These are phyloP conservation scores for Carcharodon carcharias DNA, from an alignment of 2,797 vertebrate species.

Conservation along the genomic window DNA sequence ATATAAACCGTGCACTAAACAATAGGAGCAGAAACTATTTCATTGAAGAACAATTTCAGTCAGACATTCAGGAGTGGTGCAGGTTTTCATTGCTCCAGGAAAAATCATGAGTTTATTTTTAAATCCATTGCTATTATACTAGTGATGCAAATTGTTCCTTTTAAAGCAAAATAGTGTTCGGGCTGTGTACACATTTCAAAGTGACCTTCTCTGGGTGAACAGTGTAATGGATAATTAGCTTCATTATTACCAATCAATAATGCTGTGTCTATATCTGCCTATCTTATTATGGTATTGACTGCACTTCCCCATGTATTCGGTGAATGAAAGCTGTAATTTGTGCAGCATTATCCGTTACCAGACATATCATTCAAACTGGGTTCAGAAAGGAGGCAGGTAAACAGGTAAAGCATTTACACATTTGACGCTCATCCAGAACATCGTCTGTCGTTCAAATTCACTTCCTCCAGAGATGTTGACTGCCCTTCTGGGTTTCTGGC, in stretches of 20 bases:
- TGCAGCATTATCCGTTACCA: not conserved
- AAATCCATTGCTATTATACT: not conserved
- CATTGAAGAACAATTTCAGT: not conserved
- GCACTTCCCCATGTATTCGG: not conserved
- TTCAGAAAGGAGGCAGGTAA: not conserved
- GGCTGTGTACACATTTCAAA: slow-evolving; percentile 42
- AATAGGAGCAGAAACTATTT: not conserved
- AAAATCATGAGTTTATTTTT: not conserved
- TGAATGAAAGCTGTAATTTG: slow-evolving; percentile 28
- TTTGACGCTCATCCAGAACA: not conserved
- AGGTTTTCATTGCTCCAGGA: too few relatives aligned
- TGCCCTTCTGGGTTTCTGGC: not conserved
- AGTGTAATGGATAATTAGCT: slow-evolving; percentile 51
- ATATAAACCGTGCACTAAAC: not conserved
- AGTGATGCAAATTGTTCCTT: slow-evolving; percentile 44
- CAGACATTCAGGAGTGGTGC: not conserved
- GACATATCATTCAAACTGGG: not conserved
- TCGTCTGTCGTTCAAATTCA: not conserved
- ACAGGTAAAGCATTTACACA: not conserved
- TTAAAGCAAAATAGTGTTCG: slow-evolving; percentile 41
- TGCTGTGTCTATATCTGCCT: not conserved
- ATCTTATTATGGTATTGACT: slow-evolving; percentile 33
- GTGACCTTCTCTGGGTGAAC: slow-evolving; percentile 50
- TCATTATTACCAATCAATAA: slow-evolving; percentile 46
- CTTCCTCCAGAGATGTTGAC: slow-evolving; percentile 41